A percentile compares a stretch with the other conserved stretches of the same genome.
Evolutionary conservation across 2,797 vertebrate genomes (phyloP).

Genomic region (Spinibarbus caldwelli): DNA sequence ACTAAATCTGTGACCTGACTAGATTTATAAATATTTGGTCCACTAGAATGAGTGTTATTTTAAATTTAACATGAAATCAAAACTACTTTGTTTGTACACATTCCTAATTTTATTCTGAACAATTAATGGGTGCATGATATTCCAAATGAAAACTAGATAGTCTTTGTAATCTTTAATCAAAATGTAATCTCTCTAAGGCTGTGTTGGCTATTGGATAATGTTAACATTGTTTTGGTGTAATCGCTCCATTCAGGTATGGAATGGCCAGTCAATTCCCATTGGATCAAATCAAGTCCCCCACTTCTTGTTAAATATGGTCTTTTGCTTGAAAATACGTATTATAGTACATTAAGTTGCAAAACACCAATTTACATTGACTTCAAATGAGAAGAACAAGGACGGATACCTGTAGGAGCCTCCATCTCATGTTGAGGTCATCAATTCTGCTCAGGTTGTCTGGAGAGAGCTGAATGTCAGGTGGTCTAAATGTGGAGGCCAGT

Average conservation of each 20-base stretch:
- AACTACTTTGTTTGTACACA: neutral
- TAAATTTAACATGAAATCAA: neutral
- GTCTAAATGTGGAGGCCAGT: conserved; percentile 83
- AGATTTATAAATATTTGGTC: neutral
- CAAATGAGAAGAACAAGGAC: neutral
- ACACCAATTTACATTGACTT: neutral
- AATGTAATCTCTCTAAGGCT: neutral
- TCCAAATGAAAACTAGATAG: neutral
- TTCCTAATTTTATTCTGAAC: too few species aligned
- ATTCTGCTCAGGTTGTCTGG: conserved; percentile 86
- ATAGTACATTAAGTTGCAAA: too few species aligned
- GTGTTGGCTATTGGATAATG: neutral
- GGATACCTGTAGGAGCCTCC: conserved; percentile 93
- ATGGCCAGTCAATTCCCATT: neutral
- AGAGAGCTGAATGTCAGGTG: conserved; percentile 87
- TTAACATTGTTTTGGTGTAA: neutral
- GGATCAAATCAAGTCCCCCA: neutral
- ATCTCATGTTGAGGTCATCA: conserved; percentile 92
- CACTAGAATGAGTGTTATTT: neutral
- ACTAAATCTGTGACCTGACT: neutral
- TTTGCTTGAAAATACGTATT: neutral
- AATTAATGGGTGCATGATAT: neutral
- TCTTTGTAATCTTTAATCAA: neutral
- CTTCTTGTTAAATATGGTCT: neutral
- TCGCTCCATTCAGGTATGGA: neutral